These are phyloP conservation scores for Parascotia fuliginaria DNA, from an alignment of 2,888 invertebrate genomes.

Conservation along the genomic window DNA sequence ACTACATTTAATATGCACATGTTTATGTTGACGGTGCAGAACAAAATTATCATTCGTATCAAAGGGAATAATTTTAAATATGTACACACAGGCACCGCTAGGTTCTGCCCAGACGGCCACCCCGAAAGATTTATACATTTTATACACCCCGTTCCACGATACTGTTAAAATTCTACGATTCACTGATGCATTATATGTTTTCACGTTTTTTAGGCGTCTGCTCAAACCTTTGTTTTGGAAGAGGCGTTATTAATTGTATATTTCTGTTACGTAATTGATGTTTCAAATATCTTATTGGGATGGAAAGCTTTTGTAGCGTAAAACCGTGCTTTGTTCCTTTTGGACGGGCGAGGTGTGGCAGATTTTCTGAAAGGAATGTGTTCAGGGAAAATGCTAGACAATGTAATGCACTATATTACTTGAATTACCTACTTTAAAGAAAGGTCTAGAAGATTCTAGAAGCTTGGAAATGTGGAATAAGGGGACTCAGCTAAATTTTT, in stretches of 20 bases:
- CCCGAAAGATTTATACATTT: slow-evolving; percentile 77
- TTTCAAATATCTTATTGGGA: slow-evolving; percentile 41
- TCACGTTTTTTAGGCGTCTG: slow-evolving; percentile 72
- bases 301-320: slow-evolving; percentile 32
- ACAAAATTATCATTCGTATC: slow-evolving; percentile 84
- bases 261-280: slow-evolving; percentile 49
- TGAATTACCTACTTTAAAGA: background rate
- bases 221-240: slow-evolving; percentile 70
- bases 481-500: slow-evolving; percentile 17
- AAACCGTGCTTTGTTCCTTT: slow-evolving; percentile 25
- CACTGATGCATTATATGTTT: slow-evolving; percentile 77
- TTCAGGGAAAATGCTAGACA: slow-evolving; percentile 18
- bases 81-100: slow-evolving; percentile 75
- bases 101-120: slow-evolving; percentile 72
- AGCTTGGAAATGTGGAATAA: slow-evolving; percentile 1
- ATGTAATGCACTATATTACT: slow-evolving; percentile 10
- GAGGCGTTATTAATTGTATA: slow-evolving; percentile 63
- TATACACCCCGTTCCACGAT: slow-evolving; percentile 60
- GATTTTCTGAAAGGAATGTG: slow-evolving; percentile 15
- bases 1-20: slow-evolving; percentile 9
- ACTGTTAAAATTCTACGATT: slow-evolving; percentile 73
- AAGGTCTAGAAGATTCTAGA: background rate
- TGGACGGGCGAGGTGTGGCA: slow-evolving; percentile 17
- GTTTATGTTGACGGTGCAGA: slow-evolving; percentile 70
- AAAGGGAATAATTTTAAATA: slow-evolving; percentile 86